Evolutionary conservation across 2,888 invertebrate species (phyloP), one percentile per base, ranked within the genome.

Genomic region (Hoplodrina ambigua): DNA sequence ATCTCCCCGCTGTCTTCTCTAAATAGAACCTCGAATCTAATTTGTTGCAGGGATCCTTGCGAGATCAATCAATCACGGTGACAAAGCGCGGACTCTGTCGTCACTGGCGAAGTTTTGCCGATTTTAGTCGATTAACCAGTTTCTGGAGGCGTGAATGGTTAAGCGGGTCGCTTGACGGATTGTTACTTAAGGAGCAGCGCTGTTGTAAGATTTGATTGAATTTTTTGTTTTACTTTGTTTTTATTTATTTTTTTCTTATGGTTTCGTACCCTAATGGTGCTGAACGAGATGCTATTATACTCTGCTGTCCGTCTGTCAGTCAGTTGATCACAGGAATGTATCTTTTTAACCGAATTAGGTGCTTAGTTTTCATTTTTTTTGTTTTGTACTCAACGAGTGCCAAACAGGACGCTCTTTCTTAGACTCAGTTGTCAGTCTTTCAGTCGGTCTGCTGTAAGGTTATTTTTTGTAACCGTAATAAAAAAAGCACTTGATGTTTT

Each of bases 11-110:
- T 57, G 3, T 49, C 61, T 58, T 72, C 67, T 74, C 30, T 75
- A 64, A 75, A 69, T 75, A 61, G 70, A 54, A 59, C 80, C 82
- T 50, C 53, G 56, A 74, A 81, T 76, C 72, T 86, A 88, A 88
- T 87, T 87, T 88, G 85, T 87, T 84, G 84, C 81, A 81, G 71
- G 59, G 73, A 82, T 81, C 81, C 81, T 82, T 80, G 80, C 56
- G 65, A 80, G 84, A 83, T 83, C 87, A 85, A 91, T 91, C 91
- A 90, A 89, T 91, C 91, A 90, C 85, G 44, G 69, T 82, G 87
- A 89, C 89, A 90, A 89, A 88, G 86, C 84, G 82, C 69, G 85
- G 84, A 82, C 80, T 81, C 82, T 83, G 78, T 80, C 81, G 81
- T 78, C 86, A 84, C 74, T 74, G 72, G 75, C 85, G 78, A 82